Percentiles rank a stretch among this genome's conserved stretches.
These are phyloP conservation scores for Phenacoccus solenopsis DNA, from an alignment of 1,140 invertebrate species.

Conservation along the genomic window DNA sequence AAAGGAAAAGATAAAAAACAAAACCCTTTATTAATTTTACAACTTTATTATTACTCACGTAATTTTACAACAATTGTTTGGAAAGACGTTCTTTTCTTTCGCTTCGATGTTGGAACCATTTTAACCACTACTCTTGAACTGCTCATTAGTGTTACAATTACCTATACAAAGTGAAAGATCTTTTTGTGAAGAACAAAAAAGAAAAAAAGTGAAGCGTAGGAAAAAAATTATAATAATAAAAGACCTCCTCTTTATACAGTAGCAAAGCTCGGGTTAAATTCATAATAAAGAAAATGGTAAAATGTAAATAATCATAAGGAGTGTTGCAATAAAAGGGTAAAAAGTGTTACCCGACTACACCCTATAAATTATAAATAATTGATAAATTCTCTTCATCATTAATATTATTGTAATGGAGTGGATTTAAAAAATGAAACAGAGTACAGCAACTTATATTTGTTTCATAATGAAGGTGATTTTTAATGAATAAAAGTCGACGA, in stretches of 20 bases:
- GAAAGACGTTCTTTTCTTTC: background rate
- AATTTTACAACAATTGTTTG: background rate
- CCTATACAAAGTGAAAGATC: background rate
- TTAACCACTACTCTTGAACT: background rate
- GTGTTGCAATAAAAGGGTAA: background rate
- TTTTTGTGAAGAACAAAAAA: background rate
- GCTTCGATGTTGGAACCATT: background rate
- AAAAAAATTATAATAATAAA: background rate
- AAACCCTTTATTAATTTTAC: background rate
- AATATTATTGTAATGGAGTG: background rate
- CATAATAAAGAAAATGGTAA: background rate
- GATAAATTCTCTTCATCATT: background rate
- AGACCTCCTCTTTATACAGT: background rate
- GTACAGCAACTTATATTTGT: background rate
- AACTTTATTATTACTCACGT: slow-evolving; percentile 3
- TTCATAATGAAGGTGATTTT: background rate
- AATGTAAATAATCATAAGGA: background rate
- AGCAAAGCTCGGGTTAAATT: background rate
- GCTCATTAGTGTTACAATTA: background rate
- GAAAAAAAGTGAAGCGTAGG: background rate
- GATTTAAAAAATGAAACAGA: background rate
- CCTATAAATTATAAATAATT: background rate
- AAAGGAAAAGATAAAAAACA: no score
- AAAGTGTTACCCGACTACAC: background rate
- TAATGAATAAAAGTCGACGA: no score